A percentile compares a stretch with the other conserved stretches of the same genome.
Evolutionary conservation across 2,797 vertebrate genomes (phyloP).

Genomic region (Poeciliopsis infans): DNA sequence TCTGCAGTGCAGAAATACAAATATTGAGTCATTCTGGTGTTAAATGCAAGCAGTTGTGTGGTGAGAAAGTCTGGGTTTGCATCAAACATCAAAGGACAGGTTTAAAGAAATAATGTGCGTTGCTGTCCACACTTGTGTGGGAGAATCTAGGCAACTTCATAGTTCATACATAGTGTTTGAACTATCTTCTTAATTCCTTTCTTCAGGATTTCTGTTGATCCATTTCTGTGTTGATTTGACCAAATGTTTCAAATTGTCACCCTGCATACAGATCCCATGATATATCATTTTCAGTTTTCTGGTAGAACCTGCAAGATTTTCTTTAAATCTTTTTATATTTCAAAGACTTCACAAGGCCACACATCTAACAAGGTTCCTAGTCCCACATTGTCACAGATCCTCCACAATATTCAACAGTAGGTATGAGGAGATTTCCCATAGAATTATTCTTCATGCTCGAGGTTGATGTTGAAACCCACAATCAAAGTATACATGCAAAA

Average conservation of each 20-base stretch:
- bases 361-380: neutral
- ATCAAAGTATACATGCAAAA: neutral
- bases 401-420: neutral
- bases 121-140: neutral
- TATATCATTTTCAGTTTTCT: neutral
- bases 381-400: neutral
- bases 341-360: neutral
- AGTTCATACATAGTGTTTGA: neutral
- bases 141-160: neutral
- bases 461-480: neutral
- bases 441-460: neutral
- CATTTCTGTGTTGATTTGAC: neutral
- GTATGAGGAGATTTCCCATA: neutral
- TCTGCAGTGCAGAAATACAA: slow-evolving; percentile 36
- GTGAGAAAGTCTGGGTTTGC: neutral
- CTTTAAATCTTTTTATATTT: neutral
- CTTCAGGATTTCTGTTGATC: neutral
- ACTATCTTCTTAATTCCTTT: neutral
- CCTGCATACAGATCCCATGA: neutral
- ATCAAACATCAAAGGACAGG: neutral
- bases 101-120: neutral
- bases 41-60: neutral
- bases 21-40: slow-evolving; percentile 2
- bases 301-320: neutral
- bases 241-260: neutral